phyloP scores from a whole-genome alignment of 92 coral and sea anemone species.

The Paramuricea clavata region DNA sequence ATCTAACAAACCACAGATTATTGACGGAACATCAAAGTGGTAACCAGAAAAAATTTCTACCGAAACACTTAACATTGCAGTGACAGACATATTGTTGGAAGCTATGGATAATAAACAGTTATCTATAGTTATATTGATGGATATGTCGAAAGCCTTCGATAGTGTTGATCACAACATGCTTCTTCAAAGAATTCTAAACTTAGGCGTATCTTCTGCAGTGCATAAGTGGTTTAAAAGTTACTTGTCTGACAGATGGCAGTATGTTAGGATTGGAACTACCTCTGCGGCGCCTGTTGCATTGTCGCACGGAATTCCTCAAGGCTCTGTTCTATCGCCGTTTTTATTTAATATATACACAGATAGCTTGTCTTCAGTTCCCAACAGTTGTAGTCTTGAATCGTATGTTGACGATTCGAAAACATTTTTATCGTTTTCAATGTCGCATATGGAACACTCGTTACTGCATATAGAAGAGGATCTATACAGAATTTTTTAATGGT shows the following conservation, averaged over 20 bases:
- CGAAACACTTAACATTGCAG: conserved; percentile 27
- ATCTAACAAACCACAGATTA: conserved; percentile 5
- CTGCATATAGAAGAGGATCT: conserved; percentile 61
- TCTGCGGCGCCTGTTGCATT: conserved; percentile 41
- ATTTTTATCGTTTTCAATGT: conserved; percentile 55
- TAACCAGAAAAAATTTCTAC: too few relatives aligned
- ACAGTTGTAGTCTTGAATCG: conserved; percentile 57
- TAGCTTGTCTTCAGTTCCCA: conserved; percentile 41
- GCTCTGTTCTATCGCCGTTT: conserved; percentile 69
- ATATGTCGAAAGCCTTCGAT: conserved; percentile 5
- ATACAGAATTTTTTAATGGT: conserved; percentile 60
- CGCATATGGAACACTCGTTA: conserved; percentile 23
- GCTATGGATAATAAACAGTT: conserved; percentile 52
- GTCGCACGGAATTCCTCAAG: conserved; percentile 69
- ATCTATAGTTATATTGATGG: background rate
- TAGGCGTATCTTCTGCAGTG: conserved; percentile 43
- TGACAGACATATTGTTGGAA: conserved; percentile 33
- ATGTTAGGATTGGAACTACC: conserved; percentile 64
- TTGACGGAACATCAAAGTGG: conserved; percentile 41
- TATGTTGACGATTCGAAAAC: conserved; percentile 72
- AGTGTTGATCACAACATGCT: conserved; percentile 39
- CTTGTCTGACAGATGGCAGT: conserved; percentile 23
- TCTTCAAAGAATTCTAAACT: conserved; percentile 23
- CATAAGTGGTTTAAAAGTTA: conserved; percentile 57
- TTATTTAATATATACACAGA: conserved; percentile 55